phyloP scores from a whole-genome alignment of 2,888 invertebrate species.

The Drosophila maculinotata region DNA sequence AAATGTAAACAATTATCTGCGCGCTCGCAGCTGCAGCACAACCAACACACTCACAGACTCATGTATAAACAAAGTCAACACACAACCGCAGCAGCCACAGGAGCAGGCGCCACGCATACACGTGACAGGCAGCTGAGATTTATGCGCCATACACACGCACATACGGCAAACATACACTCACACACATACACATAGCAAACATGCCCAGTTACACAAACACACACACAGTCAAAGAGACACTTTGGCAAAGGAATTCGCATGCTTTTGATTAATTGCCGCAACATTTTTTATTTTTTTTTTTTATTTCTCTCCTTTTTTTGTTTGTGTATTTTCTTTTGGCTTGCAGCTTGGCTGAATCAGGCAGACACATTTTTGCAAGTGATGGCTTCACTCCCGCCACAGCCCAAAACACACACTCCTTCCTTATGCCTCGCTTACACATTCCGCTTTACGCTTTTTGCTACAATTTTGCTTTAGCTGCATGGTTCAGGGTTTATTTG shows the following conservation, averaged over 20 bases:
- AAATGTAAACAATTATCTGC: conserved; percentile 82
- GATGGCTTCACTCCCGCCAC: conserved; percentile 69
- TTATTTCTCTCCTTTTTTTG: conserved; percentile 9
- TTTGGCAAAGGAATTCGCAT: conserved; percentile 72
- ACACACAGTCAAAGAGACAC: conserved; percentile 47
- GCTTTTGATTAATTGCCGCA: conserved; percentile 81
- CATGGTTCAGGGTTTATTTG: conserved; percentile 65
- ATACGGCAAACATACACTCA: conserved; percentile 26
- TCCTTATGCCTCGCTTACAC: conserved; percentile 22
- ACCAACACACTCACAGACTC: conserved; percentile 26
- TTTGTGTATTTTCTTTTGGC: conserved; percentile 21
- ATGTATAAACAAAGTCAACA: conserved; percentile 44
- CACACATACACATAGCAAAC: conserved; percentile 14
- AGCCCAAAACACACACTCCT: not conserved
- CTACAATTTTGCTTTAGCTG: conserved; percentile 63
- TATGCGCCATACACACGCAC: conserved; percentile 58
- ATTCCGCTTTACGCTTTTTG: conserved; percentile 53
- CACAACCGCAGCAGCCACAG: conserved; percentile 51
- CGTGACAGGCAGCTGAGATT: conserved; percentile 75
- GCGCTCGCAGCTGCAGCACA: conserved; percentile 63
- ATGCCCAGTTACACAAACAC: conserved; percentile 27
- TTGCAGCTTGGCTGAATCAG: conserved; percentile 34
- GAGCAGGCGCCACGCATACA: conserved; percentile 46
- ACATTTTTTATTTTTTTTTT: conserved; percentile 68
- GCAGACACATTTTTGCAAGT: conserved; percentile 57